Conservation (phyloP, 2,888 invertebrate genomes). For the Vannuccia rotundouncinata region DNA sequence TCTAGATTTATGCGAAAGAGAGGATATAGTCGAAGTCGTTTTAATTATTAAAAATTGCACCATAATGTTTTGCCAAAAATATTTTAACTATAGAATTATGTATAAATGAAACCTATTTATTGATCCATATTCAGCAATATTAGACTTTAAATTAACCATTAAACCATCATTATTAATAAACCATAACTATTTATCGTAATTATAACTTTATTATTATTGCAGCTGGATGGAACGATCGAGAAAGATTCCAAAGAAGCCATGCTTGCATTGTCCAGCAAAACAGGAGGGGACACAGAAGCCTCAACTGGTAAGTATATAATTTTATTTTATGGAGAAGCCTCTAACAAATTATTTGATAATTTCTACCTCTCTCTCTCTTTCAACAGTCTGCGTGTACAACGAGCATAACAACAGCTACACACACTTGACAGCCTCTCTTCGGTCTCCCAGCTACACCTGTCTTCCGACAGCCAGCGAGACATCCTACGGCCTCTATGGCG, state of each 20-base stretch:
- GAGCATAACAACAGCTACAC: slow-evolving; percentile 16
- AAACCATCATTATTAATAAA: no score
- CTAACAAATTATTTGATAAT: background rate
- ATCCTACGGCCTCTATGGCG: background rate
- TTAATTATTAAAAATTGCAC: no score
- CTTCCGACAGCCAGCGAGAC: background rate
- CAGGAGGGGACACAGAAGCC: background rate
- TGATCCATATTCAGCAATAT: no score
- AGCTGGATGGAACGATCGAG: background rate
- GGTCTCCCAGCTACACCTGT: slow-evolving; percentile 4
- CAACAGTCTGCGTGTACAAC: background rate
- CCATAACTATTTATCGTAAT: no score
- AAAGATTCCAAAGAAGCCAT: background rate
- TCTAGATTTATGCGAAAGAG: no score
- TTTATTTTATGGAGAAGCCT: background rate
- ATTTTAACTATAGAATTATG: no score
- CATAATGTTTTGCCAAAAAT: no score
- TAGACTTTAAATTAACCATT: no score
- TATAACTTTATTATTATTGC: no score
- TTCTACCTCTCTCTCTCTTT: background rate
- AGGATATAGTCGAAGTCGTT: no score
- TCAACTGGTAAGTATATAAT: background rate
- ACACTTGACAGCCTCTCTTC: background rate
- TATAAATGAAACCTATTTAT: no score
- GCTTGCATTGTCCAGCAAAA: background rate